Base-by-base conservation (phyloP, 2,888 invertebrate species). In the Phengaris arion region DNA sequence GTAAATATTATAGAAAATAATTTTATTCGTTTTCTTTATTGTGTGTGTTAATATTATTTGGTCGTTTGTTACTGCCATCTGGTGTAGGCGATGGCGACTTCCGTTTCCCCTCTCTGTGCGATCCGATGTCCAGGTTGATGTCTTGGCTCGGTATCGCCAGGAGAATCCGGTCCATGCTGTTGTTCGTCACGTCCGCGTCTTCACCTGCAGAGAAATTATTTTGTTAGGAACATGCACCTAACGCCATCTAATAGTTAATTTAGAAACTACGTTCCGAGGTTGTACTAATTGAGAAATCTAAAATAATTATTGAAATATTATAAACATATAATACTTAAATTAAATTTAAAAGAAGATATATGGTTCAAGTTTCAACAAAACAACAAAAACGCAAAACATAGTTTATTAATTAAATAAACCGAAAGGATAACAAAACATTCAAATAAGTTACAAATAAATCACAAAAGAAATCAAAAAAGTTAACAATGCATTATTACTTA, bases 111-210 rank as follows among this genome's bases (percentile, higher is more conserved):
- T 68, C 79, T 2, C 79, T 78, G 48, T 76, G 78, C 68, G 82
- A 86, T 3, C 84, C 82, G 74, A 85, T 84, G 57, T 87, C 87
- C 9, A 86, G 85, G 75, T 84, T 83, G 10, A 91, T 86, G 75
- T 89, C 91, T 78, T 90, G 92, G 0, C 87, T 86, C 12, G 88
- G 87, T 68, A 92, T 86, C 54, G 86, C 88, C 85, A 90, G 81
- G 69, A 93, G 82, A 12, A 92, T 80, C 13, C 81, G 81, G 83
- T 92, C 91, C 77, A 90, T 81, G 77, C 85, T 86, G 76, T 76
- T 81, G 82, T 57, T 86, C 84, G 5, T 86, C 87, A 83, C 89
- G 89, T 89, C 87, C 87, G 83, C 89, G 89, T 89, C 87, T 45
- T 12, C 64, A 35, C 64, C 64, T 64, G 64, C 13, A 64, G 12